These are phyloP conservation scores for Tetragonula carbonaria DNA, from an alignment of 2,888 invertebrate species.

Conservation along the genomic window DNA sequence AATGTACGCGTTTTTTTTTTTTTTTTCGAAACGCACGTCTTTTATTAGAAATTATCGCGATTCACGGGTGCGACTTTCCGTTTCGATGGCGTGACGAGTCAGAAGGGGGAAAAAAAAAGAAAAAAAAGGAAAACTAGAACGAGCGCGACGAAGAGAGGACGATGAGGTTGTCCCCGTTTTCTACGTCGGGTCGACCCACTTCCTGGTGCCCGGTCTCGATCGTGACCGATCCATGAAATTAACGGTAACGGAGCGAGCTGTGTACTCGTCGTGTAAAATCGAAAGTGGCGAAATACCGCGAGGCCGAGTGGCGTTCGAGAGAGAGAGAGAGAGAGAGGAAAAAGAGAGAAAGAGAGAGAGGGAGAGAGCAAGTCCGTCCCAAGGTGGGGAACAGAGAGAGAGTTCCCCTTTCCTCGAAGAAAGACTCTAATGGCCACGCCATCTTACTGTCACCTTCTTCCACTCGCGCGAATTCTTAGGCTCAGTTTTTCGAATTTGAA, in stretches of 20 bases:
- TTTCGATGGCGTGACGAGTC: constrained; percentile 1
- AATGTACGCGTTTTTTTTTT: too few relatives aligned
- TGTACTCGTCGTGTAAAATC: constrained; percentile 69
- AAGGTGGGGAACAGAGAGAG: constrained; percentile 58
- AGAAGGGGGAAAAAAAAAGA: background rate
- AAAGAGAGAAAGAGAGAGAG: too few relatives aligned
- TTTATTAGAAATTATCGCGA: background rate
- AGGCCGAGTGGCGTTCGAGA: constrained; percentile 13
- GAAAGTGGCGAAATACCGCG: constrained; percentile 74
- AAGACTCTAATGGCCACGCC: constrained; percentile 39
- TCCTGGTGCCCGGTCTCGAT: constrained; percentile 58
- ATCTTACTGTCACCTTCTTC: constrained; percentile 10
- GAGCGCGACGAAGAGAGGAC: background rate
- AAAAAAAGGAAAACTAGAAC: background rate
- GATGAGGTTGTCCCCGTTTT: constrained; percentile 58
- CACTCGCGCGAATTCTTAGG: background rate
- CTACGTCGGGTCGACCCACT: constrained; percentile 65
- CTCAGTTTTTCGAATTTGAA: background rate
- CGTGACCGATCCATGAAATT: constrained; percentile 67
- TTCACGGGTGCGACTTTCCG: constrained; percentile 2
- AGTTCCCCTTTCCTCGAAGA: constrained; percentile 34
- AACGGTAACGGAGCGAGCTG: constrained; percentile 63
- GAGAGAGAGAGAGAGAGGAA: background rate
- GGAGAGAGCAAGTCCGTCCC: constrained; percentile 10
- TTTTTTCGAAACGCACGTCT: too few relatives aligned